Conservation (phyloP, 2,797 vertebrate genomes). For the Spheniscus humboldti region DNA sequence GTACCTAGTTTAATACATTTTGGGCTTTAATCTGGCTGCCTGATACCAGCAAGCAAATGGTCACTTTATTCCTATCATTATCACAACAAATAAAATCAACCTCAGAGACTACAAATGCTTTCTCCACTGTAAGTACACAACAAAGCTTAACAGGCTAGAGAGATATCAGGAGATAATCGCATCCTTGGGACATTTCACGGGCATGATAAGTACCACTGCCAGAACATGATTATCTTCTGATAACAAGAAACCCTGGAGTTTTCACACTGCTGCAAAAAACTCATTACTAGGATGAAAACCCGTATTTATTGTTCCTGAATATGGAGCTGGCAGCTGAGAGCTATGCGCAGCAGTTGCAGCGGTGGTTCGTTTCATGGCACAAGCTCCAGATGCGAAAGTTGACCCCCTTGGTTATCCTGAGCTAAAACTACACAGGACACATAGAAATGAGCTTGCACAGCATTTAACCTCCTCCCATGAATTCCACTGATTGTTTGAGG, state of each 20-base stretch:
- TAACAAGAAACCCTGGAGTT: conserved; percentile 50
- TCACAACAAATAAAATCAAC: background rate
- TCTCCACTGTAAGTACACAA: conserved; percentile 11
- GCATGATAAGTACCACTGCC: background rate
- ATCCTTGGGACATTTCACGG: conserved; percentile 30
- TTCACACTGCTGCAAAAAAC: conserved; percentile 21
- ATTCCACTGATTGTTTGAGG: background rate
- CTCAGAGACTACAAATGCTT: conserved; percentile 4
- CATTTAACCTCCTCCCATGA: background rate
- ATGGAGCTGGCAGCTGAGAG: background rate
- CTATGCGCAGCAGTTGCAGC: background rate
- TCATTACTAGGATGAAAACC: conserved; percentile 22
- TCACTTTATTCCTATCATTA: conserved; percentile 23
- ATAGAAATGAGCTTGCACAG: background rate
- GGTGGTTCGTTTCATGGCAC: background rate
- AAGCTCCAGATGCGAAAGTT: background rate
- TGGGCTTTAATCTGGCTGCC: background rate
- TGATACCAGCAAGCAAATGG: background rate
- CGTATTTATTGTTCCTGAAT: background rate
- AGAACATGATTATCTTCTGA: conserved; percentile 49
- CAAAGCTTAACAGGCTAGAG: conserved; percentile 4
- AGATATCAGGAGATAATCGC: conserved; percentile 60
- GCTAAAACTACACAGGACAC: background rate
- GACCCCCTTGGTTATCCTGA: background rate
- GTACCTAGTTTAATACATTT: background rate